Evolutionary conservation across 1,140 invertebrate genomes (phyloP), one percentile per base, ranked within the genome.

Genomic region (Drosophila leontia): DNA sequence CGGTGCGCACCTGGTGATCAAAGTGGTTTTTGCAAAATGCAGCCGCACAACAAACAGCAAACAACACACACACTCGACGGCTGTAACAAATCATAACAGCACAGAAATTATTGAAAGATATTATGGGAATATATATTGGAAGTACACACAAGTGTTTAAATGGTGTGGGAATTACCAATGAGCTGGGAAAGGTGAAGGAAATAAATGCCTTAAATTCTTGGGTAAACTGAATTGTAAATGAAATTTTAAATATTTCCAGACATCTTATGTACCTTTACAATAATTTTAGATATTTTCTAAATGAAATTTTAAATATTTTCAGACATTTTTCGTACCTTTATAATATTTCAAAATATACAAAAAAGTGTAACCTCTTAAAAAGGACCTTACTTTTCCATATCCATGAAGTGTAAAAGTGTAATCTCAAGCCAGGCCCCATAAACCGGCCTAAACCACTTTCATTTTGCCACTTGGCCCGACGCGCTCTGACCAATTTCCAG

Each of bases 21-120:
- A 88, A 87, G 84, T 87, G 72, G 84, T 78, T 87, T 87, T 88
- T 82, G 53, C 50, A 75, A 80, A 77, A 88, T 88, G 84, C 83
- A 86, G 82, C 75, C 75, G 56, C 63, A 65, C 53, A 71, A 50
- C 56, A 59, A 79, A 45, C 47, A 34, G 63, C 71, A 59, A 29
- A 45, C 23, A 48, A 48, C 47, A 48, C 45, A 45, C 67, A 45
- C 55, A 67, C 34, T 41, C 37, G 50, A 44, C 59, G 62, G 72
- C 58, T 39, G 55, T 59, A 48, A 77, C 82, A 84, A 70, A 78
- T 78, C 75, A 78, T 78, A 78, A 69, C 57, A 84, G 53, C 74
- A 48, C 64, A 80, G 61, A 78, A 78, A 65, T 65, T 47, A 75
- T 55, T 60, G 60, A 61, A 77, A 76, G 47, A 64, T 70, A 75